These are phyloP conservation scores for Drosophila incognita DNA, from an alignment of 2,888 invertebrate species.

Conservation along the genomic window DNA sequence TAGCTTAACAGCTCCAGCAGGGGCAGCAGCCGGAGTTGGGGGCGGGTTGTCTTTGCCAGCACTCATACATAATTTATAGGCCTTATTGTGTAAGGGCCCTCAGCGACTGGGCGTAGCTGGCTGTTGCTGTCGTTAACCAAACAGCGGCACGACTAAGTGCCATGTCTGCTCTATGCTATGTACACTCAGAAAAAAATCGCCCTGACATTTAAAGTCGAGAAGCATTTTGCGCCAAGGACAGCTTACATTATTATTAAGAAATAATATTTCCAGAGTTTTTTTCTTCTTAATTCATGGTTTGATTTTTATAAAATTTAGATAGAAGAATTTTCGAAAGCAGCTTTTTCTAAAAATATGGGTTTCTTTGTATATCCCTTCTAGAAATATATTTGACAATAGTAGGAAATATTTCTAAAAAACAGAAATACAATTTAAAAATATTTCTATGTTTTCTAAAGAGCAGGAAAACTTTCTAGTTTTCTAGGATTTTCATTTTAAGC, in stretches of 20 bases:
- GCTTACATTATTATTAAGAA: background rate
- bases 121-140: constrained; percentile 68
- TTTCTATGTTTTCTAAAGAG: background rate
- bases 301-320: background rate
- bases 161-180: constrained; percentile 34
- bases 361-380: background rate
- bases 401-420: background rate
- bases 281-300: background rate
- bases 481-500: background rate
- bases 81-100: constrained; percentile 51
- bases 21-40: constrained; percentile 5
- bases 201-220: background rate
- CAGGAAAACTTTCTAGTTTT: no score
- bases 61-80: constrained; percentile 76
- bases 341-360: background rate
- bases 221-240: background rate
- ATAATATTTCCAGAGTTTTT: background rate
- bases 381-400: background rate
- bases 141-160: constrained; percentile 68
- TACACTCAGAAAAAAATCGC: background rate
- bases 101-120: constrained; percentile 50
- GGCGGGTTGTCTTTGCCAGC: constrained; percentile 34
- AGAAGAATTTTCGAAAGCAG: background rate
- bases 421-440: background rate
- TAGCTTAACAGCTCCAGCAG: constrained; percentile 10